phyloP scores from a whole-genome alignment of 2,113 vertebrate species.

The Ptilonorhynchus violaceus region DNA sequence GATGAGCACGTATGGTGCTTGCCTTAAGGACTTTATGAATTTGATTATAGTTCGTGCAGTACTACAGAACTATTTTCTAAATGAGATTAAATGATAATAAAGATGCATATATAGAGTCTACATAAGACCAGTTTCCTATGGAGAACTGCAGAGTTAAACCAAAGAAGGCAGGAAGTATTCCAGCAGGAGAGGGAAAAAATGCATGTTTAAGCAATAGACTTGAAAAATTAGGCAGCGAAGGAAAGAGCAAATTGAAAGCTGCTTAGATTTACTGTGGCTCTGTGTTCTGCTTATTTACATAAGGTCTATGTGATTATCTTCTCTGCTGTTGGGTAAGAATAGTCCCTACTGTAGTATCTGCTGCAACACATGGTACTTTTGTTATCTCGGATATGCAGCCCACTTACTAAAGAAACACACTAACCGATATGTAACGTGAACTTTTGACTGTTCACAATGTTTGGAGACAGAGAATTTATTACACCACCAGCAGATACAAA shows the following conservation, averaged over 20 bases:
- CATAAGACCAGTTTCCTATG: neutral
- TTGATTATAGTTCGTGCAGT: neutral
- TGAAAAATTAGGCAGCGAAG: constrained; percentile 18
- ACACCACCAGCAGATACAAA: neutral
- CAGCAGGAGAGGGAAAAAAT: neutral
- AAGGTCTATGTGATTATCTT: constrained; percentile 64
- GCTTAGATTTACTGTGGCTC: constrained; percentile 34
- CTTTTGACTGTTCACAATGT: constrained; percentile 18
- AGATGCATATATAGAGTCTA: neutral
- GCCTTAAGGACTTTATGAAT: neutral
- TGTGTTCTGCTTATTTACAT: constrained; percentile 65
- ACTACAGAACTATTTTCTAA: neutral
- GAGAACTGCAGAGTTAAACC: neutral
- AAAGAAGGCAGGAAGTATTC: neutral
- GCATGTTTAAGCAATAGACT: neutral
- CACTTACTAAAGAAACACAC: constrained; percentile 9
- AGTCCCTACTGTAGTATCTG: constrained; percentile 33
- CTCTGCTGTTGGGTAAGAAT: constrained; percentile 62
- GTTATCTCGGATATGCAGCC: constrained; percentile 67
- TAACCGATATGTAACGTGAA: constrained; percentile 23
- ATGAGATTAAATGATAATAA: neutral
- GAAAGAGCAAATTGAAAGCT: constrained; percentile 44
- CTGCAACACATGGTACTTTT: constrained; percentile 19
- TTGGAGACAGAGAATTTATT: neutral
- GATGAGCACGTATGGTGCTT: neutral